Base-by-base conservation (phyloP, 92 coral and sea anemone species). In the Pocillopora meandrina region DNA sequence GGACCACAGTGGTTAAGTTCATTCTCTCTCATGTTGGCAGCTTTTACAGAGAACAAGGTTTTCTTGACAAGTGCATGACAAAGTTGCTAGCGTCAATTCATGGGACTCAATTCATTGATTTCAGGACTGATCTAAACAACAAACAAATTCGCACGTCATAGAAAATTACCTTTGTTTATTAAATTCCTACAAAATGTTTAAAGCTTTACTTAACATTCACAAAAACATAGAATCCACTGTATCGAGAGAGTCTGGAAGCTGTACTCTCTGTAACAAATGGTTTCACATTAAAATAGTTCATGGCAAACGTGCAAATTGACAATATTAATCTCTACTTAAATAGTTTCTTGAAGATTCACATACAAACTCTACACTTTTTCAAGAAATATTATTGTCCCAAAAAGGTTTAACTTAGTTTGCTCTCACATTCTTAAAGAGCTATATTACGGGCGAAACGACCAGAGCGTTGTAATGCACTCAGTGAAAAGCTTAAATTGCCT, bases 271-370 rank as follows among this genome's bases (percentile, higher is more conserved):
- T 65, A 63, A 66, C 2, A 9, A 42, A 42, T 42, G 52, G 52
- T 7, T 42, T 61, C 2, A 56, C 4, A 47, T 35, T 26, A 15
- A 21, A 23, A 52, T 55, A 15, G 62, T 23, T 36, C 18, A 49
- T 20, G 17, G 1, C 26, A 66, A 78, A 64, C 47, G 11, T 49
- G 47, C 82, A 64, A 64, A 78, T 69, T 47, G 11, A 78, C 72
- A 42, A 64, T 65, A 65, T 65, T 78, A 14, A 52, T 79, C 16
- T 52, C 74, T 55, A 79, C 84, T 81, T 81, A 81, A 81, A 81
- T 81, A 81, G 66, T 35, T 70, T 23, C 16, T 62, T 64, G 33
- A 59, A 61, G 67, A 75, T 58, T 75, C 78, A 52, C 62, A 59
- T 58, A 17, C 74, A 66, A 79, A 79, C 74, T 66, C 49, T 65